Conservation (phyloP, 2,888 invertebrate genomes). For the Acanthosepion lycidas region DNA sequence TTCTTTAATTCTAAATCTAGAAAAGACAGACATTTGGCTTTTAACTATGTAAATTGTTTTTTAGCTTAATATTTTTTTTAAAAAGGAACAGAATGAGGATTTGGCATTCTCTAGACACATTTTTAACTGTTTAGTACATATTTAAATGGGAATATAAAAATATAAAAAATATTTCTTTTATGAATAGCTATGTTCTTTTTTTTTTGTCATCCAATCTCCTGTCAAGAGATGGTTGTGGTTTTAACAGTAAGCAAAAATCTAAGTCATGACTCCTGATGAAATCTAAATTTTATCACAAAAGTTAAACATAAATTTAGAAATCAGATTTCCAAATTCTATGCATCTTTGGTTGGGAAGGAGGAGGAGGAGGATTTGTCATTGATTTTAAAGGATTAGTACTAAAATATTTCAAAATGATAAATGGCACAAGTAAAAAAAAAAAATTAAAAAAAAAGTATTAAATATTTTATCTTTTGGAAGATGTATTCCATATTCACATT, state of each 20-base stretch:
- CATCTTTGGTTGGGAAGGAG: not conserved
- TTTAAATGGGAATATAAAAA: not conserved
- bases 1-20: not conserved
- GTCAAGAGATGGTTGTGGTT: constrained; percentile 36
- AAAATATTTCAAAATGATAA: not conserved
- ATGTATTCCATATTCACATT: too few species aligned
- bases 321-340: not conserved
- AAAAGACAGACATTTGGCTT: not conserved
- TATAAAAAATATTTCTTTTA: constrained; percentile 44
- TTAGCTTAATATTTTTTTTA: not conserved
- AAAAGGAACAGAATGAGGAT: constrained; percentile 34
- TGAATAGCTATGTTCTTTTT: constrained; percentile 40
- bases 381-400: not conserved
- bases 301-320: not conserved
- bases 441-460: not conserved
- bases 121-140: not conserved
- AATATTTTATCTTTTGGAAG: not conserved
- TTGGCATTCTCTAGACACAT: constrained; percentile 44
- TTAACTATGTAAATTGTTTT: not conserved
- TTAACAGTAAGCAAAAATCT: not conserved
- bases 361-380: not conserved
- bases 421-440: not conserved
- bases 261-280: not conserved
- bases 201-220: not conserved
- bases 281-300: not conserved